These are phyloP conservation scores for Sinocyclocheilus anophthalmus DNA, from an alignment of 2,113 vertebrate genomes.

Conservation along the genomic window DNA sequence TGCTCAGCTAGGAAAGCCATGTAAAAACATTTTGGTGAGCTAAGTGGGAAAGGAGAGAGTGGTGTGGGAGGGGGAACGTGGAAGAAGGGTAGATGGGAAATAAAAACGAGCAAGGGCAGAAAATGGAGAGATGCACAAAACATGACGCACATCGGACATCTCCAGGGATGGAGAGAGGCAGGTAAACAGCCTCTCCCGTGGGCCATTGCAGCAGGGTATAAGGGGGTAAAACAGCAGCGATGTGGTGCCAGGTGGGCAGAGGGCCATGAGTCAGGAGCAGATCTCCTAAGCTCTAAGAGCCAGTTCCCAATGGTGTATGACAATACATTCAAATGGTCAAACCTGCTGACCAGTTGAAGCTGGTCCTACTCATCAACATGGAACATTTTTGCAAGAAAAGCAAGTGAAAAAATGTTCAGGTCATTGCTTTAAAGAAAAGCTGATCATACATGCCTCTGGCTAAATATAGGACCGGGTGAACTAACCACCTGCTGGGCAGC, in stretches of 20 bases:
- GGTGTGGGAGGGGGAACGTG: constrained; percentile 19
- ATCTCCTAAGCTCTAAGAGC: constrained; percentile 20
- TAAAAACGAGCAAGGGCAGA: constrained; percentile 34
- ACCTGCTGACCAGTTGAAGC: constrained; percentile 49
- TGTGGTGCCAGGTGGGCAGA: constrained; percentile 68
- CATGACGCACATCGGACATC: constrained; percentile 66
- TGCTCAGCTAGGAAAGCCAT: constrained; percentile 69
- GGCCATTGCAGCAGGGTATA: constrained; percentile 53
- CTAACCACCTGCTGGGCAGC: constrained; percentile 9
- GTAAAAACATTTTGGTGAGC: constrained; percentile 68
- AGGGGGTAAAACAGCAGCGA: constrained; percentile 62
- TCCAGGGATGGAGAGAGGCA: constrained; percentile 58
- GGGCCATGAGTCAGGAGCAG: constrained; percentile 48
- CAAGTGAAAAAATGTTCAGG: constrained; percentile 35
- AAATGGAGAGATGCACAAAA: constrained; percentile 39
- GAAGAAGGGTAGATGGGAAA: constrained; percentile 32
- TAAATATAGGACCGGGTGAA: not conserved
- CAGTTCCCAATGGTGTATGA: constrained; percentile 29
- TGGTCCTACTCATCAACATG: constrained; percentile 31
- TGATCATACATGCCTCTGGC: constrained; percentile 19
- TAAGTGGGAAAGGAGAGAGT: constrained; percentile 9
- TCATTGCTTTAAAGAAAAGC: constrained; percentile 31
- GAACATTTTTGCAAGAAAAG: constrained; percentile 43
- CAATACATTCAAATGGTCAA: constrained; percentile 53
- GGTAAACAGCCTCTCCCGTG: constrained; percentile 65